phyloP scores from a whole-genome alignment of 2,113 vertebrate genomes.

The Orientallactaga bullata region DNA sequence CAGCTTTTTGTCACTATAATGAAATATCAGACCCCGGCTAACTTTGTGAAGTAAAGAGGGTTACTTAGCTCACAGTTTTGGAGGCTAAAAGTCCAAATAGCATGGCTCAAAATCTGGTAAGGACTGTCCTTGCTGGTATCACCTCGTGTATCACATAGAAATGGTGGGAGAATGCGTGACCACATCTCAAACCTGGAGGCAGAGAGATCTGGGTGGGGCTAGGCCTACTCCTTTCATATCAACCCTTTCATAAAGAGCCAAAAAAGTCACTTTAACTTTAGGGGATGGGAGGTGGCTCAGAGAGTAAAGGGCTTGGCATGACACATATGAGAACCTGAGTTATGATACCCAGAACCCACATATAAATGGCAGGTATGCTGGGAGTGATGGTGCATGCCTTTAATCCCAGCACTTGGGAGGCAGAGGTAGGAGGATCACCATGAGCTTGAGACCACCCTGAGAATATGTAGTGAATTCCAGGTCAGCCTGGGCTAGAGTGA shows the following conservation, averaged over 20 bases:
- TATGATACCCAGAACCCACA: no score
- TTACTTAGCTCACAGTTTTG: background rate
- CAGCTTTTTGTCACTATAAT: background rate
- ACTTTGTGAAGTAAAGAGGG: background rate
- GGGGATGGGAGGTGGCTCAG: no score
- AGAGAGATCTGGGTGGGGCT: background rate
- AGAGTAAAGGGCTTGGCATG: no score
- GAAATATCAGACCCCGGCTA: background rate
- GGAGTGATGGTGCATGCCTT: no score
- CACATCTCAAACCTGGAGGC: no score
- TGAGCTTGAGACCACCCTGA: no score
- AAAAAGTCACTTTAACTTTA: background rate
- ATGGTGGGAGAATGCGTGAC: background rate
- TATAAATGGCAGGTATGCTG: no score
- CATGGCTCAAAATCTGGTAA: background rate
- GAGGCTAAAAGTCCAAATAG: background rate
- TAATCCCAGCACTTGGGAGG: no score
- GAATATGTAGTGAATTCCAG: no score
- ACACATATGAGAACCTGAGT: no score
- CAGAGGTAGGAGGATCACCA: no score
- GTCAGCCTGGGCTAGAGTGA: no score
- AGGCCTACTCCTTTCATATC: background rate
- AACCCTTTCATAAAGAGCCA: background rate
- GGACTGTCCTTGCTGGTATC: background rate
- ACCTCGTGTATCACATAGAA: background rate